Evolutionary conservation across 2,888 invertebrate genomes (phyloP).

Genomic region (Sarcophaga variegata): DNA sequence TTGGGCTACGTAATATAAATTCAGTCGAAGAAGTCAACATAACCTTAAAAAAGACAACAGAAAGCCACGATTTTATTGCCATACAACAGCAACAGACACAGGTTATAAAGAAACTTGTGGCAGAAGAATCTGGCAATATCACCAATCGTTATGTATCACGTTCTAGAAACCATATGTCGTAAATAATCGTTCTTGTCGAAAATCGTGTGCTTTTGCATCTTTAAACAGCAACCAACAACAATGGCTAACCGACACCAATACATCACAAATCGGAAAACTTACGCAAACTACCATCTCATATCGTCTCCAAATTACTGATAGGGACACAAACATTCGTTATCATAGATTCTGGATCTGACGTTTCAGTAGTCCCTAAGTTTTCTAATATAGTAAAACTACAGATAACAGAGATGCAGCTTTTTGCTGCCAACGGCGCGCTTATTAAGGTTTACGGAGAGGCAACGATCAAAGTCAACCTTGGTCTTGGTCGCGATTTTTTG

Average conservation of each 20-base stretch:
- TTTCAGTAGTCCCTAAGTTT: conserved; percentile 7
- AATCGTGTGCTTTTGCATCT: conserved; percentile 16
- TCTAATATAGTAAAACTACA: background rate
- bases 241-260: conserved; percentile 4
- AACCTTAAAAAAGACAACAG: conserved; percentile 20
- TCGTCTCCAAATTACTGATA: conserved; percentile 13
- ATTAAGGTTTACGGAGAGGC: conserved; percentile 48
- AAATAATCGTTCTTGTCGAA: conserved; percentile 18
- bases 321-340: background rate
- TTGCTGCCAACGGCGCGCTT: conserved; percentile 37
- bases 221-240: conserved; percentile 9
- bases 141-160: too few species aligned
- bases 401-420: conserved; percentile 32
- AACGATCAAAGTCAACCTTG: conserved; percentile 41
- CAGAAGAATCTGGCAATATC: too few species aligned
- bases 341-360: conserved; percentile 23
- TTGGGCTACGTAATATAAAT: conserved; percentile 5
- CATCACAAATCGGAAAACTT: conserved; percentile 3
- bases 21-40: conserved; percentile 20
- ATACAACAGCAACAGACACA: conserved; percentile 4
- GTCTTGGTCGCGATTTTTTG: conserved; percentile 40
- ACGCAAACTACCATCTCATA: conserved; percentile 25
- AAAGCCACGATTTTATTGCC: background rate
- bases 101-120: too few species aligned
- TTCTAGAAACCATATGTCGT: background rate